Evolutionary conservation across 1,140 invertebrate genomes (phyloP), one percentile per base, ranked within the genome.

Genomic region (Bombus breviceps): DNA sequence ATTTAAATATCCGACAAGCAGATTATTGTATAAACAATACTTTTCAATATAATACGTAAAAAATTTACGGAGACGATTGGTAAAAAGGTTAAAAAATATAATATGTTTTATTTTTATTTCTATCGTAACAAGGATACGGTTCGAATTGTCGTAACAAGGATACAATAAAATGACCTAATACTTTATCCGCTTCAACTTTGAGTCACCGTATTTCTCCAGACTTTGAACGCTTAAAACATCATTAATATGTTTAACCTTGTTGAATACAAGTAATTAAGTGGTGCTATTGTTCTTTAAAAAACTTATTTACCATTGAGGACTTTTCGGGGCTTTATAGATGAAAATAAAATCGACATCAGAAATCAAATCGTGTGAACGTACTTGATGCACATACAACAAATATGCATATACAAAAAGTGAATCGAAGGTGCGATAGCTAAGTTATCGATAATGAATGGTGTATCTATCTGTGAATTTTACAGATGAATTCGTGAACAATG

Each of bases 181-280:
- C 5, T 69, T 80, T 53, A 37, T 1, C 13, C 32, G 66, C 13
- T 62, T 68, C 25, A 25, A 22, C 73, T 64, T 88, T 81, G 86
- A 90, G 68, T 90, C 88, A 90, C 41, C 41, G 86, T 90, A 81
- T 68, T 88, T 90, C 72, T 86, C 77, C 68, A 80, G 34, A 57
- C 80, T 57, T 66, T 85, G 32, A 62, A 32, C 59, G 34, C 15
- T 39, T 53, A n/a, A 77, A 73, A 68, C 87, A 87, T 41, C 57
- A 43, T 37, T 34, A 37, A 37, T 66, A 12, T 77, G 8, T n/a
- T 13, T 13, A 53, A 57, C 13, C 28, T 57, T n/a, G n/a, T 28
- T 28, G 22, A 37, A 62, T 25, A 8, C 0, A 32, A 39, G 25
- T 47, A 79, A 41, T 47, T 47, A 62, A 68, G 28, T 3, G 37